These are phyloP conservation scores for Phalangium opilio DNA, from an alignment of 2,888 invertebrate species.

Conservation along the genomic window DNA sequence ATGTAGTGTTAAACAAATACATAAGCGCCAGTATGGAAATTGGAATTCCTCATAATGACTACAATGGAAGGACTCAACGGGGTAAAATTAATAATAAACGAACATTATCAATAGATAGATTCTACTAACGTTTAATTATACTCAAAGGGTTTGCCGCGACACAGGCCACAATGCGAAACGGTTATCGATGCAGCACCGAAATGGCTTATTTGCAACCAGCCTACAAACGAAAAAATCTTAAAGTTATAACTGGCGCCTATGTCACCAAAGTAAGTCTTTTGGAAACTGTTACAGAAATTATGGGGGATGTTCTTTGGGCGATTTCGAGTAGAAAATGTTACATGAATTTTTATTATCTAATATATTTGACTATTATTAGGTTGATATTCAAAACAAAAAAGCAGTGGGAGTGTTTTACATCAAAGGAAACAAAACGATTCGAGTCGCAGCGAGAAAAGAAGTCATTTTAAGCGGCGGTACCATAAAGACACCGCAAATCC, in stretches of 20 bases:
- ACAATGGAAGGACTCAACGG: slow-evolving; percentile 20
- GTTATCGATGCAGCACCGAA: slow-evolving; percentile 69
- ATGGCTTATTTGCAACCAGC: slow-evolving; percentile 73
- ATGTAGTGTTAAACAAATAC: slow-evolving; percentile 19
- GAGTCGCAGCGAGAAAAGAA: slow-evolving; percentile 27
- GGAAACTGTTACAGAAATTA: too few species aligned
- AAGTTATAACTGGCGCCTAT: slow-evolving; percentile 64
- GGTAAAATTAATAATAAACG: slow-evolving; percentile 10
- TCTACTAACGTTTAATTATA: not conserved
- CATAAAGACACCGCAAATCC: slow-evolving; percentile 38
- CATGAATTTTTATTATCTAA: too few species aligned
- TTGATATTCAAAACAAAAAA: slow-evolving; percentile 20
- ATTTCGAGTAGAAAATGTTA: too few species aligned
- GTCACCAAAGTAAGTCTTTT: slow-evolving; percentile 52
- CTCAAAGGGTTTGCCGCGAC: slow-evolving; percentile 75
- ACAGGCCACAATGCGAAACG: slow-evolving; percentile 70
- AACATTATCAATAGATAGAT: not conserved
- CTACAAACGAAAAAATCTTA: slow-evolving; percentile 53
- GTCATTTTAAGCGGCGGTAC: slow-evolving; percentile 36
- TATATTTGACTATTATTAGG: not conserved
- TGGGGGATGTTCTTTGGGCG: too few species aligned
- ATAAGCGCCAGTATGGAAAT: slow-evolving; percentile 16
- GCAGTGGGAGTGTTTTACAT: slow-evolving; percentile 26
- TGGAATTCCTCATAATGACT: slow-evolving; percentile 19
- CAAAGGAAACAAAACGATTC: slow-evolving; percentile 22